Evolutionary conservation across 2,888 invertebrate genomes (phyloP), one percentile per base, ranked within the genome.

Genomic region (Chalcis sispes): DNA sequence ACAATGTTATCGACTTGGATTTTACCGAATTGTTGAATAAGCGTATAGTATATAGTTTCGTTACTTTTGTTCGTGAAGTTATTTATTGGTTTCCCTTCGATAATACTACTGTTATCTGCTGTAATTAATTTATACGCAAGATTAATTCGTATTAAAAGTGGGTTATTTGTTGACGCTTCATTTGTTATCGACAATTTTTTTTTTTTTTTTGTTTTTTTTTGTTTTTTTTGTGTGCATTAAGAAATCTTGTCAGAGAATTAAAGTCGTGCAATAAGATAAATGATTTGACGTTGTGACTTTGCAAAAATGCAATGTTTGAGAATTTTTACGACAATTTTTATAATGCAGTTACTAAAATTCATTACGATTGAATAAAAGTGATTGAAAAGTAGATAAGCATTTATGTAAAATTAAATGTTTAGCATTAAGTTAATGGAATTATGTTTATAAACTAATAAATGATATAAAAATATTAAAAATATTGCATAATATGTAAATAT

Each of bases 81-180:
- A 56, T 72, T 72, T 64, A 72, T 54, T 32, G 13, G 46, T n/a
- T 10, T 46, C n/a, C 7, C 46, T 27, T 32, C 23, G 72, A 72
- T 64, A 72, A 62, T n/a, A 29, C n/a, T 36, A 3, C 8, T 56
- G 56, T 50, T 50, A 23, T 15, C 20, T 15, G 25, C 46, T 13
- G 18, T 36, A 23, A 65, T 65, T 72, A 58, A 58, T 58, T 65
- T 10, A n/a, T 27, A 18, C 15, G 2, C 13, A 27, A 61, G 73
- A 73, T 73, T 73, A 67, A 66, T 66, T 61, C 62, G 23, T 29
- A 15, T 32, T 46, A 65, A 71, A 72, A 72, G 25, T 72, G 58
- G 72, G 65, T 58, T 65, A 58, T 65, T 73, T 40, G 40, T 61
- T 65, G 36, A 29, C 54, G 32, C 20, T 20, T 52, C 61, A 61